Evolutionary conservation across 2,113 vertebrate genomes (phyloP).

Genomic region (Monarcha castaneiventris): DNA sequence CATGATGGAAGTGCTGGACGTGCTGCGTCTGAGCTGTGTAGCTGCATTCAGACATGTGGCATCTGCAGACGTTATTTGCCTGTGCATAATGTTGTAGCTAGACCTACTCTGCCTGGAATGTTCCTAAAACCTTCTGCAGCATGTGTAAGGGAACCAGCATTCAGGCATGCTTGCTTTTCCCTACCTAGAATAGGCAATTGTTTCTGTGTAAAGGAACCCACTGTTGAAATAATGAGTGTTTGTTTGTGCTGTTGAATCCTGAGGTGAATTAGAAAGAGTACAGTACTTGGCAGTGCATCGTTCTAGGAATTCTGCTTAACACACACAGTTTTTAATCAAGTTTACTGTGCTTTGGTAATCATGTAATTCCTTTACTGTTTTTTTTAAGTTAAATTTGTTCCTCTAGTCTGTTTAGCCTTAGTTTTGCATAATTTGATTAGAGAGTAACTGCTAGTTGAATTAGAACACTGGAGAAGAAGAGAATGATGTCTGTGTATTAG

Average conservation of each 20-base stretch:
- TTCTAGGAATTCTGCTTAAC: slow-evolving; percentile 8
- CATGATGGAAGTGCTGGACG: rapidly evolving
- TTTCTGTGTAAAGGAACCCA: background rate
- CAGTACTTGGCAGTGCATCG: background rate
- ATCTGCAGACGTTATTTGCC: background rate
- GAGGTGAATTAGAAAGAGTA: slow-evolving; percentile 29
- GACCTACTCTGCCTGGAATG: background rate
- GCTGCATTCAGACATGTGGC: background rate
- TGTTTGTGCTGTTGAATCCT: slow-evolving; percentile 34
- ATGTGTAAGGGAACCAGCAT: background rate
- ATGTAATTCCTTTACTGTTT: background rate
- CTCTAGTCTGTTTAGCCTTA: background rate
- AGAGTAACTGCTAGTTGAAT: background rate
- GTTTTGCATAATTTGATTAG: background rate
- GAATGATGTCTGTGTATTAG: background rate
- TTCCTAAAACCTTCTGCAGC: background rate
- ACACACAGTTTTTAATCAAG: background rate
- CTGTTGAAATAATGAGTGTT: background rate
- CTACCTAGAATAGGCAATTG: background rate
- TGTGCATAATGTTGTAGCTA: background rate
- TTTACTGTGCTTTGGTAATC: background rate
- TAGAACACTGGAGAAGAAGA: background rate
- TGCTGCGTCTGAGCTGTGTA: rapidly evolving
- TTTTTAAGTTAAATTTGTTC: background rate
- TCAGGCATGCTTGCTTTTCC: background rate